These are phyloP conservation scores for Hemiprocne comata DNA, from an alignment of 2,113 vertebrate genomes.

Conservation along the genomic window DNA sequence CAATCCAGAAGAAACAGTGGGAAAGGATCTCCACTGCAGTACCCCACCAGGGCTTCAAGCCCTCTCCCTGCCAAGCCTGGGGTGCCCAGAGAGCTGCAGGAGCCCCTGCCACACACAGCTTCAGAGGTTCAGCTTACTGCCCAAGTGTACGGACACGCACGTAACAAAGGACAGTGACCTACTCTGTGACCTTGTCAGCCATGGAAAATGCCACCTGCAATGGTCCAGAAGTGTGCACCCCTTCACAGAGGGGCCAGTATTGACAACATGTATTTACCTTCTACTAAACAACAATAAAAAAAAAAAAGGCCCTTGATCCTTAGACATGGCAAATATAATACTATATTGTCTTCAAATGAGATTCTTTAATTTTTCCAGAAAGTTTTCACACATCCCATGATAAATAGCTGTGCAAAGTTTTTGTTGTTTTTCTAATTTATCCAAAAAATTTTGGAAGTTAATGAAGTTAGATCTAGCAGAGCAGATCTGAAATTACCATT, in stretches of 20 bases:
- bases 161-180: background rate
- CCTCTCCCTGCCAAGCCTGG: background rate
- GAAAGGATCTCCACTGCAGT: background rate
- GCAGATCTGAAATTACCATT: background rate
- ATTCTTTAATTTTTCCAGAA: background rate
- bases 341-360: background rate
- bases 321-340: background rate
- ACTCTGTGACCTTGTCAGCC: background rate
- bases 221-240: background rate
- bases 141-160: accelerated
- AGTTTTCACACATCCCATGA: background rate
- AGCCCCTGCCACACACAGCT: background rate
- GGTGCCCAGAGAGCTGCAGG: accelerated
- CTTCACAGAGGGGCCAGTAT: background rate
- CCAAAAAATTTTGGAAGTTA: background rate
- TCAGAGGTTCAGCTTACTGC: background rate
- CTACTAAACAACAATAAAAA: background rate
- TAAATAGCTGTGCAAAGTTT: background rate
- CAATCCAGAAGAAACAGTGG: background rate
- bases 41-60: background rate
- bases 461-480: background rate
- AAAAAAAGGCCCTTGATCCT: background rate
- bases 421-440: background rate
- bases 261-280: accelerated
- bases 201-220: background rate